A percentile compares a stretch with the other conserved stretches of the same genome.
These are phyloP conservation scores for Sylvia atricapilla DNA, from an alignment of 2,113 vertebrate species.

Conservation along the genomic window DNA sequence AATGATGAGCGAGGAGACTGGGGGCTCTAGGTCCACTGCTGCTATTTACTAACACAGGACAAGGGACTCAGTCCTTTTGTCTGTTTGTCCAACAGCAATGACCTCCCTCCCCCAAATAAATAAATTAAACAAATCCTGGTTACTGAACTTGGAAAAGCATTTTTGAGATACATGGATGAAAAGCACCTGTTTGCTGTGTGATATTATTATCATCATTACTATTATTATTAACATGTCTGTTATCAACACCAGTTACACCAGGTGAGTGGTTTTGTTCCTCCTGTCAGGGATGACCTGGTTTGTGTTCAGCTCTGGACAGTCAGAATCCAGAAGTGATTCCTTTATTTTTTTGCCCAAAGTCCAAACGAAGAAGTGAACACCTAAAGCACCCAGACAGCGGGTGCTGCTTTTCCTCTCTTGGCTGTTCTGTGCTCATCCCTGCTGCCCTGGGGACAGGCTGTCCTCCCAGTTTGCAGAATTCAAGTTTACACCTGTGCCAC, in stretches of 20 bases:
- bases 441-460: neutral
- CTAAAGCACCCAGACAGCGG: neutral
- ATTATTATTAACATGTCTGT: neutral
- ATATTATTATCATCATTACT: constrained; percentile 32
- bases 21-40: neutral
- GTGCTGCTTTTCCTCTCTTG: neutral
- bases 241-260: neutral
- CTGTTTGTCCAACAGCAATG: neutral
- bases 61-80: neutral
- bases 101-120: neutral
- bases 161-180: constrained; percentile 17
- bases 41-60: neutral
- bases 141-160: neutral
- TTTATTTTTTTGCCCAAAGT: neutral
- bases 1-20: neutral
- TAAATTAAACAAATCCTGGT: constrained; percentile 32
- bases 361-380: neutral
- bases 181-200: constrained; percentile 10
- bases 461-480: neutral
- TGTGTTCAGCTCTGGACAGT: neutral
- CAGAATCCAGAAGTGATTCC: neutral
- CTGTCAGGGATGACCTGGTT: neutral
- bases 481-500: neutral
- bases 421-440: neutral
- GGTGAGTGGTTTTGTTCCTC: neutral